Percentiles rank a stretch among this genome's conserved stretches.
Evolutionary conservation across 2,113 vertebrate genomes (phyloP).

Genomic region (Cheilinus undulatus): DNA sequence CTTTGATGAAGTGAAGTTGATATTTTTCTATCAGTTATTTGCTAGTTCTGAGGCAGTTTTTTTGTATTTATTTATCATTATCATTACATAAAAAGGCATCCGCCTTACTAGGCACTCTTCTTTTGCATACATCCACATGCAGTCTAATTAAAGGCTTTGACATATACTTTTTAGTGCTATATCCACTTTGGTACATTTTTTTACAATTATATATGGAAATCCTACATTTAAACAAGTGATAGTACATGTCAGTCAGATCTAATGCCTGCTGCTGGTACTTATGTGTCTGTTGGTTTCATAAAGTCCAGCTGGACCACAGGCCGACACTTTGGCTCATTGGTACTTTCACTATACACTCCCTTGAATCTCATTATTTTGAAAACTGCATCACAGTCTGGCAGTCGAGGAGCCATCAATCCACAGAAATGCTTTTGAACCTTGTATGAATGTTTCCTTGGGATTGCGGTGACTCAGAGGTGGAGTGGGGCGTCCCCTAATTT

Average conservation of each 20-base stretch:
- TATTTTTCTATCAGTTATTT: too few relatives aligned
- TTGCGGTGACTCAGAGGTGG: too few relatives aligned
- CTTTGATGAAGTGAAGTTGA: too few relatives aligned
- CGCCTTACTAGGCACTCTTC: too few relatives aligned
- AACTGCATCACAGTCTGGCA: background rate
- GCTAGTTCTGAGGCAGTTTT: too few relatives aligned
- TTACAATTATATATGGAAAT: background rate
- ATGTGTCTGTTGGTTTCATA: background rate
- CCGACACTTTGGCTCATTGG: slow-evolving; percentile 8
- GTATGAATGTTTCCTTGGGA: background rate
- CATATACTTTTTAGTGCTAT: background rate
- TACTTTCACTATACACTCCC: background rate
- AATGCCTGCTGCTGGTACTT: background rate
- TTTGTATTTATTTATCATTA: too few relatives aligned
- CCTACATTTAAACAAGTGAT: background rate
- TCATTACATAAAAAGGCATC: too few relatives aligned
- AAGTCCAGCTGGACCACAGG: background rate
- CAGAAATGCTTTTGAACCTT: background rate
- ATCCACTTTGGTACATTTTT: background rate
- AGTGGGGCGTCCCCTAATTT: too few relatives aligned
- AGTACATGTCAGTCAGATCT: background rate
- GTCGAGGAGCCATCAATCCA: background rate
- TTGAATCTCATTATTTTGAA: slow-evolving; percentile 36
- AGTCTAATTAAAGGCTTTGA: background rate
- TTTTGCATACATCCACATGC: background rate